Evolutionary conservation across 2,113 vertebrate genomes (phyloP).

Genomic region (Ophthalmolycus amberensis): DNA sequence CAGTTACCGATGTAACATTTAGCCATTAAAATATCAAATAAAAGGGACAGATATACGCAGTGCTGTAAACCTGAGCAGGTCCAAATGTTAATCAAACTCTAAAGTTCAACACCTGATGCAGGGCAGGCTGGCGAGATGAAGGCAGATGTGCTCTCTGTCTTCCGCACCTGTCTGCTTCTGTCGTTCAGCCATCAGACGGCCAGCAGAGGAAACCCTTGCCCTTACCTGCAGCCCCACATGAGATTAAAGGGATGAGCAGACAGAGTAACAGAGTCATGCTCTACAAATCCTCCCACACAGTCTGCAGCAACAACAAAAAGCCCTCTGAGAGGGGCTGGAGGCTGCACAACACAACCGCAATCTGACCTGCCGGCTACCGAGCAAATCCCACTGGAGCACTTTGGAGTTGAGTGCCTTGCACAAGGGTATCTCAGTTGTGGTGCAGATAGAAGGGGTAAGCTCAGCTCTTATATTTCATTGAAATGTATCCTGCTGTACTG

Average conservation of each 20-base stretch:
- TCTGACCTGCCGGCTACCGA: neutral
- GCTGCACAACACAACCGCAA: slow-evolving; percentile 5
- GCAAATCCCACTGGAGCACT: neutral
- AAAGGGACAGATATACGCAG: neutral
- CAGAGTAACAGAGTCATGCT: slow-evolving; percentile 62
- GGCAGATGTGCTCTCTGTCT: slow-evolving; percentile 56
- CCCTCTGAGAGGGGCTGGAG: slow-evolving; percentile 42
- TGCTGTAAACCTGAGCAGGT: neutral
- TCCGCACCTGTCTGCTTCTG: slow-evolving; percentile 77
- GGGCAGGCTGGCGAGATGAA: slow-evolving; percentile 34
- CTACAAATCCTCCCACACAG: slow-evolving; percentile 75
- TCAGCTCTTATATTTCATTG: neutral
- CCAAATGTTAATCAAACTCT: slow-evolving; percentile 16
- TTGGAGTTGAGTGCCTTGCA: slow-evolving; percentile 11
- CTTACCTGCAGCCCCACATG: slow-evolving; percentile 65
- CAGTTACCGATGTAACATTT: neutral
- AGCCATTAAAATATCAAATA: neutral
- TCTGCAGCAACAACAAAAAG: slow-evolving; percentile 74
- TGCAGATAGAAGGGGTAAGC: neutral
- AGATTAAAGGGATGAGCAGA: slow-evolving; percentile 83
- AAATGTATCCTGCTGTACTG: neutral
- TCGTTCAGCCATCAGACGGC: slow-evolving; percentile 64
- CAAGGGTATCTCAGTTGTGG: neutral
- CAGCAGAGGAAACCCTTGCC: slow-evolving; percentile 62
- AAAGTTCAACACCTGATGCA: slow-evolving; percentile 39